Conservation (phyloP, 1,140 invertebrate species). For the Holotrichia oblita region DNA sequence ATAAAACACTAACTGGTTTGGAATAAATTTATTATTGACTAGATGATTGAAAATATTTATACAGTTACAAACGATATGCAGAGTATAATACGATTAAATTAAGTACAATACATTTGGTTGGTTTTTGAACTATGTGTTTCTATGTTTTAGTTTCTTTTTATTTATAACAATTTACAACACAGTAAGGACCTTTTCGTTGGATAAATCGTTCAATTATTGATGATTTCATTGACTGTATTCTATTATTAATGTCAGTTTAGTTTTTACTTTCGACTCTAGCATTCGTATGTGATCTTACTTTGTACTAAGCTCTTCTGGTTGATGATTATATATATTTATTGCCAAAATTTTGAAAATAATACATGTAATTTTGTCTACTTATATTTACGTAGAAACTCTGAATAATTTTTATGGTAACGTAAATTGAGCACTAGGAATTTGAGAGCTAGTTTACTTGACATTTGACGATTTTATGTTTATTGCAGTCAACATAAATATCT, state of each 20-base stretch:
- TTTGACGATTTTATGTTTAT: not conserved
- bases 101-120: slow-evolving; percentile 53
- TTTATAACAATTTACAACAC: slow-evolving; percentile 46
- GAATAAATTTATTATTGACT: slow-evolving; percentile 60
- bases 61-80: slow-evolving; percentile 61
- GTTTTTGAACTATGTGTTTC: slow-evolving; percentile 54
- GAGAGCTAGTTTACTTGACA: slow-evolving; percentile 19
- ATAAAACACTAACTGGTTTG: slow-evolving; percentile 44
- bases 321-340: not conserved
- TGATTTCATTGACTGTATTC: slow-evolving; percentile 55
- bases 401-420: not conserved
- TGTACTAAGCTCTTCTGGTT: slow-evolving; percentile 5
- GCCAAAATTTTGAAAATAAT: not conserved
- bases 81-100: slow-evolving; percentile 58
- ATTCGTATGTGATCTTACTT: slow-evolving; percentile 20
- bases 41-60: slow-evolving; percentile 59
- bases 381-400: not conserved
- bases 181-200: slow-evolving; percentile 44
- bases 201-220: slow-evolving; percentile 54
- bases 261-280: slow-evolving; percentile 6
- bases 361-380: slow-evolving; percentile 8
- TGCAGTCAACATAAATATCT: not conserved
- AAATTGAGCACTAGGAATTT: slow-evolving; percentile 5
- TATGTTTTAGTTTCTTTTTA: slow-evolving; percentile 43
- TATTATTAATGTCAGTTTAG: slow-evolving; percentile 33